A percentile compares a stretch with the other conserved stretches of the same genome.
Conservation (phyloP, 1,140 invertebrate species). For the Notospermus geniculatus region DNA sequence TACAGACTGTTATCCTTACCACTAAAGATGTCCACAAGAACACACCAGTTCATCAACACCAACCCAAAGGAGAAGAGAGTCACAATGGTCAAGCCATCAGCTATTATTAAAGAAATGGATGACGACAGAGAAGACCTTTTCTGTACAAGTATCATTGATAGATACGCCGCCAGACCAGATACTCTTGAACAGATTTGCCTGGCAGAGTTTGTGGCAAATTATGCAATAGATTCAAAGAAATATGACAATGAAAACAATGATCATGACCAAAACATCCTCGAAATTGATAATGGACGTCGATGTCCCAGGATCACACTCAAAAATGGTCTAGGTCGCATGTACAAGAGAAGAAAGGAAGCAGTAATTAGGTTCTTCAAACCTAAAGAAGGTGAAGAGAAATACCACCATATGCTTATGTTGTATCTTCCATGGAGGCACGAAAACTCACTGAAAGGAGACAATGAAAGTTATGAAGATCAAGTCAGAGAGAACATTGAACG, state of each 20-base stretch:
- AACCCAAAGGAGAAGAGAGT: background rate
- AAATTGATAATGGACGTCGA: background rate
- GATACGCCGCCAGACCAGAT: background rate
- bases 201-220: background rate
- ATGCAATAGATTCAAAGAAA: background rate
- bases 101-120: background rate
- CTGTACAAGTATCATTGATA: slow-evolving; percentile 2
- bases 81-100: background rate
- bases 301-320: background rate
- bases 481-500: background rate
- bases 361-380: background rate
- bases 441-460: background rate
- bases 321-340: slow-evolving; percentile 2
- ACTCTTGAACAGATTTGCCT: background rate
- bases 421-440: background rate
- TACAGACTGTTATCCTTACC: slow-evolving; percentile 25
- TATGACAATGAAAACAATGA: background rate
- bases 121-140: slow-evolving; percentile 1
- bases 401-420: background rate
- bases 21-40: slow-evolving; percentile 2
- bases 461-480: background rate
- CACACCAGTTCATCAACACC: background rate
- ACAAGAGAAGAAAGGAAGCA: slow-evolving; percentile 4
- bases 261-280: background rate
- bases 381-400: background rate